Conservation (phyloP, 2,888 invertebrate species). For the Caenorhabditis sp. region DNA sequence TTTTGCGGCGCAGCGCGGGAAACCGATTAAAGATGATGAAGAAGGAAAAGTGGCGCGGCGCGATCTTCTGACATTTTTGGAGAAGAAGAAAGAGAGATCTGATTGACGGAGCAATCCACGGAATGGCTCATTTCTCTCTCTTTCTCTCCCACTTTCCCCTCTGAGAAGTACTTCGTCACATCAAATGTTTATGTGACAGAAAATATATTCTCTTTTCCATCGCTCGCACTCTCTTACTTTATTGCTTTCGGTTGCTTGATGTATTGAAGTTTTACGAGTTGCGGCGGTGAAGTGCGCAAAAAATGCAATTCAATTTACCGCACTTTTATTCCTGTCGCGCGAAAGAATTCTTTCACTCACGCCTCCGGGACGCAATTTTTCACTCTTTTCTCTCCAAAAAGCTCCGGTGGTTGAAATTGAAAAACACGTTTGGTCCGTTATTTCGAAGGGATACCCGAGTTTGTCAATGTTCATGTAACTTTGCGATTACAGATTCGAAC, state of each 20-base stretch:
- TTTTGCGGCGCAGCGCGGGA: not conserved
- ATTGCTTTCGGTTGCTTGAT: conserved; percentile 46
- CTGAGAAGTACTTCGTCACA: conserved; percentile 52
- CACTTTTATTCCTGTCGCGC: conserved; percentile 42
- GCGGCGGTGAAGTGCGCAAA: conserved; percentile 15
- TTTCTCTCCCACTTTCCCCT: conserved; percentile 14
- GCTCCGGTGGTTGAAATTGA: too few species aligned
- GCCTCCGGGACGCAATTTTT: conserved; percentile 6
- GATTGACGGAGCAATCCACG: conserved; percentile 55
- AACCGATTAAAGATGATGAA: conserved; percentile 17
- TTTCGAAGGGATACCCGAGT: too few species aligned
- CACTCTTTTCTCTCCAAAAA: not conserved
- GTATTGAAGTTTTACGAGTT: conserved; percentile 46
- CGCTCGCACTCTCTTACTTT: conserved; percentile 50
- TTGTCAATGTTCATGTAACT: too few species aligned
- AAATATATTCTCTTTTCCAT: conserved; percentile 50
- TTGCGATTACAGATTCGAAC: conserved; percentile 6
- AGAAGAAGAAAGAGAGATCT: conserved; percentile 28
- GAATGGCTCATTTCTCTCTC: conserved; percentile 39
- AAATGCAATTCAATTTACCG: conserved; percentile 56
- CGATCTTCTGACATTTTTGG: conserved; percentile 29
- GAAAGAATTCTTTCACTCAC: not conserved
- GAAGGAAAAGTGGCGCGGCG: conserved; percentile 5
- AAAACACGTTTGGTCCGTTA: too few species aligned
- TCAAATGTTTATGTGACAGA: conserved; percentile 58